Base-by-base conservation (phyloP, 2,113 vertebrate species). In the Ia io region DNA sequence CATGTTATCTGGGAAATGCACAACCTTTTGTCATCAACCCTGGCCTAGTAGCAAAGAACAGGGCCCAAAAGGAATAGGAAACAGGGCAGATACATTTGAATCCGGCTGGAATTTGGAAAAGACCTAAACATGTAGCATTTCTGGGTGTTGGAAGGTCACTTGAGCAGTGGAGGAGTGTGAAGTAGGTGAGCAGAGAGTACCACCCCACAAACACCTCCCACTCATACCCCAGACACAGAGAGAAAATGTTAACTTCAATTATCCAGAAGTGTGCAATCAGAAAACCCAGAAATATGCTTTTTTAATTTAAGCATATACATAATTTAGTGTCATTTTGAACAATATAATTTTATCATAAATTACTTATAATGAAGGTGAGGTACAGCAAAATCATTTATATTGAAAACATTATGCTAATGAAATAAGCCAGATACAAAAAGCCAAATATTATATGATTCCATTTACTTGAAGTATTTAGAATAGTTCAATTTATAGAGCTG, bases 271-370 rank as follows among this genome's bases (percentile, higher is more conserved):
- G 67, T 91, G 32, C 20, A 25, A 74, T 53, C 59, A 71, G 88
- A 88, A 95, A 70, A 63, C 4, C 37, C 40, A 86, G 47, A 90
- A 77, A 87, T 53, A 37, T 9, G 13, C 37, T 56, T 69, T 67
- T 73, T 84, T 69, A 35, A 83, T 73, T 74, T 92, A 87, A 83
- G 63, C 49, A 17, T 74, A 73, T 61, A 47, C 17, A 51, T 96
- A 61, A 83, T 73, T 88, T 70, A 16, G 12, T 82, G 37, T 90
- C 59, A 93, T 77, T 63, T 89, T 77, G 37, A 86, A 95, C 91
- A 90, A 28, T 37, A 73, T 11, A 42, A 40, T 71, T 82, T 88
- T 65, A 67, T n/a, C 65, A 89, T 44, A 82, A 83, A 23, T 42
- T 61, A 70, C 30, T 91, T 25, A 1, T 91, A 53, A 49, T 70